Evolutionary conservation across 2,797 vertebrate species (phyloP).

Genomic region (Trachurus trachurus): DNA sequence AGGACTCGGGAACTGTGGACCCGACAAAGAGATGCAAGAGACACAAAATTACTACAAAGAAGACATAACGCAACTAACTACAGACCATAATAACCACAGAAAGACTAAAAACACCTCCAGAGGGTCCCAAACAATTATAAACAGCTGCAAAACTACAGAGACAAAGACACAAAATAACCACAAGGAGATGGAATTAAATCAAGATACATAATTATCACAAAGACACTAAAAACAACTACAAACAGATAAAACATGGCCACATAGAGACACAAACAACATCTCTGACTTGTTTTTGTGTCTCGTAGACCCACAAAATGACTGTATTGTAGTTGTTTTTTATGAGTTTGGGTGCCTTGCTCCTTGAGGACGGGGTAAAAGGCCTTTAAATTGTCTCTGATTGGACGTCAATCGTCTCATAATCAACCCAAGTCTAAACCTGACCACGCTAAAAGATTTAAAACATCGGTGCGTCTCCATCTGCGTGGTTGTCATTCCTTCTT

Average conservation of each 20-base stretch:
- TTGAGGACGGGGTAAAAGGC: background rate
- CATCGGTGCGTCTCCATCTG: slow-evolving; percentile 50
- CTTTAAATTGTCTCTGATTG: slow-evolving; percentile 3
- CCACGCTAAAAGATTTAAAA: slow-evolving; percentile 35
- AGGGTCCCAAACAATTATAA: background rate
- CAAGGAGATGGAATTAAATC: background rate
- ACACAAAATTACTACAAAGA: no score
- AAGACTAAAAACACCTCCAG: background rate
- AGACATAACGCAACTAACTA: no score
- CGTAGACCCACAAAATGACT: background rate
- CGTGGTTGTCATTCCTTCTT: slow-evolving; percentile 63
- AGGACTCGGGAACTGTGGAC: background rate
- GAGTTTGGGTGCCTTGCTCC: background rate
- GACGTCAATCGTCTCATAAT: slow-evolving; percentile 5
- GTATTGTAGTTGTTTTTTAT: background rate
- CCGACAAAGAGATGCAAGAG: background rate
- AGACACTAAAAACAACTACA: background rate
- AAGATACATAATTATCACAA: background rate
- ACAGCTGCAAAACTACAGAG: background rate
- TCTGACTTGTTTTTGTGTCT: background rate
- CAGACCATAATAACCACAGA: no score
- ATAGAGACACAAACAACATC: background rate
- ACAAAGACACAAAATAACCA: background rate
- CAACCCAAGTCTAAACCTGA: slow-evolving; percentile 13
- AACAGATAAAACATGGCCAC: background rate